Evolutionary conservation across 1,140 invertebrate genomes (phyloP).

Genomic region (Condylostylus longicornis): DNA sequence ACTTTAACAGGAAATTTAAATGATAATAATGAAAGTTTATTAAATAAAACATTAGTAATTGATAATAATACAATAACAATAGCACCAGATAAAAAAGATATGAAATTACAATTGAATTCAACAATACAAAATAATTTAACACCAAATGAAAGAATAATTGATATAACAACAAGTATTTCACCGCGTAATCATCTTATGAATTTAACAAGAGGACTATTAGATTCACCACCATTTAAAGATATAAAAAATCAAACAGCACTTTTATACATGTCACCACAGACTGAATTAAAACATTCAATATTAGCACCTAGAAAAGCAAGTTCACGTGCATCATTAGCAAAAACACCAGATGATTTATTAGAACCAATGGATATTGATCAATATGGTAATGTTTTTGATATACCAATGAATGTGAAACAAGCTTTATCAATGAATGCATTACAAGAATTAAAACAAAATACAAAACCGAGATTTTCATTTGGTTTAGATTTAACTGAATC

Average conservation of each 20-base stretch:
- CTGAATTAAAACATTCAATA: too few species aligned
- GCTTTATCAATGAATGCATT: constrained; percentile 1
- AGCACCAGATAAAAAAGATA: constrained; percentile 19
- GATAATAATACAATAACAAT: constrained; percentile 17
- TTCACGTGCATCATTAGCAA: constrained; percentile 5
- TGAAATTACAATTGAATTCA: constrained; percentile 27
- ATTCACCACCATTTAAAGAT: not conserved
- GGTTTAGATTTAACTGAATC: constrained; percentile 24
- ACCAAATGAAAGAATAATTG: constrained; percentile 15
- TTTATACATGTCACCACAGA: constrained; percentile 18
- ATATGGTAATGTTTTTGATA: too few species aligned
- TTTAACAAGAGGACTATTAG: constrained; percentile 7
- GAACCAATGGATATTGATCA: not conserved
- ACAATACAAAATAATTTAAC: constrained; percentile 24
- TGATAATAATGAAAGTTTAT: not conserved
- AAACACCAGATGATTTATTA: not conserved
- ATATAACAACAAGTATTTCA: constrained; percentile 13
- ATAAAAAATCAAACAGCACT: constrained; percentile 13
- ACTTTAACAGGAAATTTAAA: constrained; percentile 4
- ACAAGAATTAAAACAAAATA: constrained; percentile 7
- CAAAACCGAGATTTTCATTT: constrained; percentile 22
- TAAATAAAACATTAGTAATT: constrained; percentile 3
- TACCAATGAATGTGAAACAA: constrained; percentile 6
- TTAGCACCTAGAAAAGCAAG: too few species aligned
- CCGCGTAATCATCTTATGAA: constrained; percentile 19